Percentiles rank a stretch among this genome's conserved stretches.
Evolutionary conservation across 2,113 vertebrate species (phyloP).

Genomic region (Tringa solitaria): DNA sequence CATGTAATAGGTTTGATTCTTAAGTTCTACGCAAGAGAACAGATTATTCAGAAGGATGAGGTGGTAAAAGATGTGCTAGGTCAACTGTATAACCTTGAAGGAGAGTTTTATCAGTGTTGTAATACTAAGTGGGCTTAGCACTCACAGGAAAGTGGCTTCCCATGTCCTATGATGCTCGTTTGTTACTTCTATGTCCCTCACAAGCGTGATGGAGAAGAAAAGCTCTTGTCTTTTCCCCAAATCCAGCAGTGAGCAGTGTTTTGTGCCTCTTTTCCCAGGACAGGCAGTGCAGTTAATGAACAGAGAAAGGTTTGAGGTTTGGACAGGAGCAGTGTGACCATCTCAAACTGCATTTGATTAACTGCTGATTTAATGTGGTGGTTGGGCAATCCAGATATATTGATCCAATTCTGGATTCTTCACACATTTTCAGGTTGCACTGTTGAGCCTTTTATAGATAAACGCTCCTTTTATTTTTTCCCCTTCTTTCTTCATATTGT

Average conservation of each 20-base stretch:
- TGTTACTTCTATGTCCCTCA: not conserved
- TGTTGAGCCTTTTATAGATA: not conserved
- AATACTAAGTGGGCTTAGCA: not conserved
- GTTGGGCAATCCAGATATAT: not conserved
- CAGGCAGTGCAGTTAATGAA: not conserved
- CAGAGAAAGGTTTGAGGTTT: not conserved
- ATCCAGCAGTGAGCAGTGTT: not conserved
- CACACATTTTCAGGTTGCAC: not conserved
- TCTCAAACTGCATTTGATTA: not conserved
- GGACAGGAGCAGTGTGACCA: not conserved
- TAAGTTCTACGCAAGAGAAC: not conserved
- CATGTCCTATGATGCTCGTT: accelerated
- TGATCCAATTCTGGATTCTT: not conserved
- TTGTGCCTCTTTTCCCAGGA: not conserved
- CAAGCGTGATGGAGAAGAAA: not conserved
- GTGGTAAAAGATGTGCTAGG: not conserved
- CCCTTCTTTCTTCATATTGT: not conserved
- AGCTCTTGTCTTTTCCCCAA: not conserved
- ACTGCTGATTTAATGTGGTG: not conserved
- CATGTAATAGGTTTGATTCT: not conserved
- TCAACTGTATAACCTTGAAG: not conserved
- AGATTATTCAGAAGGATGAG: not conserved
- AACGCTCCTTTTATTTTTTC: not conserved
- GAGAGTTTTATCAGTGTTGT: not conserved
- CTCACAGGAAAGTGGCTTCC: not conserved